Conservation (phyloP, 2,888 invertebrate genomes). For the Hymenopus coronatus region DNA sequence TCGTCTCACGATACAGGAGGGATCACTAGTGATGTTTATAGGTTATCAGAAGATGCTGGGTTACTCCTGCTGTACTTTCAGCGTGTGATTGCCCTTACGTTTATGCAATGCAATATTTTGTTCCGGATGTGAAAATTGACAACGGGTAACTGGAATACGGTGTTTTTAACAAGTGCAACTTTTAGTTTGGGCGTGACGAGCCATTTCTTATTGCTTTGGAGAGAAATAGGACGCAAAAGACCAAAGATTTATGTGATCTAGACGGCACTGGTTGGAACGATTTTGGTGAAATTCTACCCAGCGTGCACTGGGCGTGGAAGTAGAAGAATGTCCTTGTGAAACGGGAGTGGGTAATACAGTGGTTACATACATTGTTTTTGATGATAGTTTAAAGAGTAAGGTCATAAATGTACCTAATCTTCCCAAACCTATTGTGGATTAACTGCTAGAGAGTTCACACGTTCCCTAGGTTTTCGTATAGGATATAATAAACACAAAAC, state of each 20-base stretch:
- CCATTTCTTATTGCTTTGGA: not conserved
- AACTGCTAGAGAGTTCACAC: not conserved
- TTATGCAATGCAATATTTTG: not conserved
- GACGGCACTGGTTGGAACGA: constrained; percentile 26
- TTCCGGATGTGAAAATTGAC: not conserved
- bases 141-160: not conserved
- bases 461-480: not conserved
- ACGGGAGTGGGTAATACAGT: constrained; percentile 31
- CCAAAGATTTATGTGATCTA: constrained; percentile 13
- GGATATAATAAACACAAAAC: not conserved
- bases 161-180: not conserved
- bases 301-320: constrained; percentile 34
- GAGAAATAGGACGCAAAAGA: not conserved
- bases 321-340: constrained; percentile 31
- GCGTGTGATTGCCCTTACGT: not conserved
- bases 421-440: not conserved
- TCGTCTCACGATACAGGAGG: not conserved
- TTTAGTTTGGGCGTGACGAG: not conserved
- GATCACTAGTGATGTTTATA: not conserved
- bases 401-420: constrained; percentile 3
- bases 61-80: not conserved
- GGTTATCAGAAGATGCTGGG: not conserved
- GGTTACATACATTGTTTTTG: constrained; percentile 24
- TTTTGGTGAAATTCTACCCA: constrained; percentile 29
- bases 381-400: constrained; percentile 11